A percentile compares a stretch with the other conserved stretches of the same genome.
phyloP scores from a whole-genome alignment of 92 coral and sea anemone species.

The Bergia sp. region DNA sequence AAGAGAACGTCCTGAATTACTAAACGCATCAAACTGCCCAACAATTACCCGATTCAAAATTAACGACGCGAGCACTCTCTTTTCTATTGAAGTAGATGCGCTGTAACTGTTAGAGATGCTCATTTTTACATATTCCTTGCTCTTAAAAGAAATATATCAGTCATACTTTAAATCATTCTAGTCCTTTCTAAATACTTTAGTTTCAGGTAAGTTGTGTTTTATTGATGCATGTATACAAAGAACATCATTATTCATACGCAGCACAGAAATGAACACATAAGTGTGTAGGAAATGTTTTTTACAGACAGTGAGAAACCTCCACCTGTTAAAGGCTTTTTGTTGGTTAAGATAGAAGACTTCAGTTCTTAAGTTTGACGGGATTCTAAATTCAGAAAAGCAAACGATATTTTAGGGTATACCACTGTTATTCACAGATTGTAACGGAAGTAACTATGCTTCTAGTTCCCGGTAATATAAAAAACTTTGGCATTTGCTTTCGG shows the following conservation, averaged over 20 bases:
- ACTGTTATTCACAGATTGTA: background rate
- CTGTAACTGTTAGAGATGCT: background rate
- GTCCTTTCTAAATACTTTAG: background rate
- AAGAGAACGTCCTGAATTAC: background rate
- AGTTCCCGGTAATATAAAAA: background rate
- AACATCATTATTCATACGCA: no score
- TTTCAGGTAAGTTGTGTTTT: background rate
- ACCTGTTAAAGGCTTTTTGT: background rate
- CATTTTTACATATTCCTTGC: background rate
- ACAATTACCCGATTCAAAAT: background rate
- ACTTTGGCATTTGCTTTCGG: background rate
- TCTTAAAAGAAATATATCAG: background rate
- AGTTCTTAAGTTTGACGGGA: background rate
- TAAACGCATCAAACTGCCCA: background rate
- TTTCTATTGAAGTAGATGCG: background rate
- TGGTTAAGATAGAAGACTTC: background rate
- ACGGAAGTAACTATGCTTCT: constrained; percentile 5
- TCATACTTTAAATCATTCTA: no score
- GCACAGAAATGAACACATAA: background rate
- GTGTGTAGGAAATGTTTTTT: no score
- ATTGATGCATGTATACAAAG: no score
- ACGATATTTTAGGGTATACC: background rate
- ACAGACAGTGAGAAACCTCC: background rate
- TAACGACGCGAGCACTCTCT: background rate
- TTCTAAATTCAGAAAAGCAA: background rate